Evolutionary conservation across 1,140 invertebrate genomes (phyloP).

Genomic region (Oryzaephilus surinamensis): DNA sequence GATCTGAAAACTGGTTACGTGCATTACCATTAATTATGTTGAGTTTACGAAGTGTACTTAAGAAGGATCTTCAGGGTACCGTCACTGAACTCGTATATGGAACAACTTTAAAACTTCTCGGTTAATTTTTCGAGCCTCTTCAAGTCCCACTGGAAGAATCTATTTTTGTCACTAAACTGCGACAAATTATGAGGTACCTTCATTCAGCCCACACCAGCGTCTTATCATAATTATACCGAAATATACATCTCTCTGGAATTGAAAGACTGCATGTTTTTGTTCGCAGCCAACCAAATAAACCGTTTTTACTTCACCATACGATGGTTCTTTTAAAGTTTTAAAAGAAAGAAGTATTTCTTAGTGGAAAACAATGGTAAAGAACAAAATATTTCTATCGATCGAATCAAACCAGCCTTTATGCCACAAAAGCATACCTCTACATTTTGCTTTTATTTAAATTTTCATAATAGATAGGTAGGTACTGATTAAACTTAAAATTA

Average conservation of each 20-base stretch:
- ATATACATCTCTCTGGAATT: constrained; percentile 22
- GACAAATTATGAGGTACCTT: not conserved
- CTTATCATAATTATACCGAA: constrained; percentile 14
- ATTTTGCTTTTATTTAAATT: too few relatives aligned
- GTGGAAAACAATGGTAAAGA: constrained; percentile 11
- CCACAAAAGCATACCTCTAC: too few relatives aligned
- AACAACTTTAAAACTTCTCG: not conserved
- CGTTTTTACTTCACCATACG: constrained; percentile 29
- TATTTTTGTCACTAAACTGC: not conserved
- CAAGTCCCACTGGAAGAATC: not conserved
- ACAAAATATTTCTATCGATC: too few relatives aligned
- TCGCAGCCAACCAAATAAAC: constrained; percentile 27
- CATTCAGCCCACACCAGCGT: constrained; percentile 2
- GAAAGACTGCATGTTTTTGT: constrained; percentile 30
- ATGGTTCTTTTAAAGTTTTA: constrained; percentile 32
- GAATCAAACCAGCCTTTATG: too few relatives aligned
- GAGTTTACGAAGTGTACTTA: constrained; percentile 21
- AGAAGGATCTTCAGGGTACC: not conserved
- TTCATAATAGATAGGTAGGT: too few relatives aligned
- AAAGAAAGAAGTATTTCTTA: constrained; percentile 3
- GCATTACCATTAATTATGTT: constrained; percentile 35
- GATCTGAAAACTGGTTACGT: constrained; percentile 7
- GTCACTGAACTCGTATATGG: not conserved
- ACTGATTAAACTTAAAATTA: too few relatives aligned
- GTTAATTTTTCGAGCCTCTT: not conserved